phyloP scores from a whole-genome alignment of 2,113 vertebrate species.

The Semnornis frantzii region DNA sequence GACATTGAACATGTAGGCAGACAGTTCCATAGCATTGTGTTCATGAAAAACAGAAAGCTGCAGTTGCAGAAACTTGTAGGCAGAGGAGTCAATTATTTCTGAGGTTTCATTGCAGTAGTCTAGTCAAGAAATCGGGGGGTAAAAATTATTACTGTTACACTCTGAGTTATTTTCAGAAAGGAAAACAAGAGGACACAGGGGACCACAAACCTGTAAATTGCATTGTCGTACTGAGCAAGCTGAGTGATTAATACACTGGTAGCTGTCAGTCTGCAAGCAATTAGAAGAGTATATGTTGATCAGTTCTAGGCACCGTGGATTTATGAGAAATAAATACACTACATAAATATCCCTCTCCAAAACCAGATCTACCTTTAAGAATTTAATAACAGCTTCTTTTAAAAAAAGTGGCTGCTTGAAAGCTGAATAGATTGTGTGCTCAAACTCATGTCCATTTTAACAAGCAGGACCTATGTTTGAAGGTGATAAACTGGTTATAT shows the following conservation, averaged over 20 bases:
- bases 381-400: not conserved
- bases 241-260: not conserved
- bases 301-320: not conserved
- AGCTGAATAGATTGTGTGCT: not conserved
- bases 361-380: not conserved
- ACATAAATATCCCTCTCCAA: not conserved
- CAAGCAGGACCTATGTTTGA: not conserved
- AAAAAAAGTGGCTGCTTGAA: not conserved
- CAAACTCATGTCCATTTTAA: not conserved
- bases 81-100: not conserved
- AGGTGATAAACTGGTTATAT: not conserved
- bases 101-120: not conserved
- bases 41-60: too few species aligned
- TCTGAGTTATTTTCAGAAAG: constrained; percentile 6
- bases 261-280: constrained; percentile 5
- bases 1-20: not conserved
- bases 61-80: not conserved
- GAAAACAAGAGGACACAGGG: not conserved
- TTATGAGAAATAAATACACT: not conserved
- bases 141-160: not conserved
- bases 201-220: not conserved
- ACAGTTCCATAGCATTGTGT: too few species aligned
- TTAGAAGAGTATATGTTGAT: constrained; percentile 1
- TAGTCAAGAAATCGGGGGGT: not conserved
- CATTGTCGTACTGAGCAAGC: not conserved